These are phyloP conservation scores for Mustela nigripes DNA, from an alignment of 2,113 vertebrate genomes.

Conservation along the genomic window DNA sequence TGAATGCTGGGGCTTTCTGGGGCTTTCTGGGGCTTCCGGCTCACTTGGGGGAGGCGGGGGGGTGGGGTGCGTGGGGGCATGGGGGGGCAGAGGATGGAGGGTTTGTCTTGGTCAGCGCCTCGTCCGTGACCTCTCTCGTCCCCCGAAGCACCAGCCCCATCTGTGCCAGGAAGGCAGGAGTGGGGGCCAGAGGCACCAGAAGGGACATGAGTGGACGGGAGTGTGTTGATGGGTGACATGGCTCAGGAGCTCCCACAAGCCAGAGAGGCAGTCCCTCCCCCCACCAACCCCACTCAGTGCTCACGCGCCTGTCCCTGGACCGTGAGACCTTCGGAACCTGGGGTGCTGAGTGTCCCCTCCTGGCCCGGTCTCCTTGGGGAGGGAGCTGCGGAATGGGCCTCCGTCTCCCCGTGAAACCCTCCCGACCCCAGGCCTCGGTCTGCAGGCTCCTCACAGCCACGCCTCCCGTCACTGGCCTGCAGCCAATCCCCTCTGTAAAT, in stretches of 20 bases:
- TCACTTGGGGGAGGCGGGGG: too few relatives aligned
- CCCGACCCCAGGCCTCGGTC: rapidly evolving
- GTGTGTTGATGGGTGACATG: background rate
- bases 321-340: too few relatives aligned
- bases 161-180: background rate
- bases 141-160: background rate
- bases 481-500: rapidly evolving
- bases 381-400: background rate
- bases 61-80: background rate
- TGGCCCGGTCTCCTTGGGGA: background rate
- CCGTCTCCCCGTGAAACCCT: rapidly evolving
- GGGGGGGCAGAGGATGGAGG: background rate
- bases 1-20: background rate
- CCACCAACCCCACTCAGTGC: background rate
- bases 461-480: rapidly evolving
- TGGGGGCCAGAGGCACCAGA: background rate
- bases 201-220: background rate
- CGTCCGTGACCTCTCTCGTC: background rate
- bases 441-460: rapidly evolving
- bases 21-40: background rate
- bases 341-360: background rate
- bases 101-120: background rate
- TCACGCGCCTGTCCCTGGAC: too few relatives aligned
- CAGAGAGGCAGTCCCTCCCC: background rate
- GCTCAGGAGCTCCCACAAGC: too few relatives aligned